Evolutionary conservation across 2,888 invertebrate genomes (phyloP), one percentile per base, ranked within the genome.

Genomic region (Enchytraeus crypticus): DNA sequence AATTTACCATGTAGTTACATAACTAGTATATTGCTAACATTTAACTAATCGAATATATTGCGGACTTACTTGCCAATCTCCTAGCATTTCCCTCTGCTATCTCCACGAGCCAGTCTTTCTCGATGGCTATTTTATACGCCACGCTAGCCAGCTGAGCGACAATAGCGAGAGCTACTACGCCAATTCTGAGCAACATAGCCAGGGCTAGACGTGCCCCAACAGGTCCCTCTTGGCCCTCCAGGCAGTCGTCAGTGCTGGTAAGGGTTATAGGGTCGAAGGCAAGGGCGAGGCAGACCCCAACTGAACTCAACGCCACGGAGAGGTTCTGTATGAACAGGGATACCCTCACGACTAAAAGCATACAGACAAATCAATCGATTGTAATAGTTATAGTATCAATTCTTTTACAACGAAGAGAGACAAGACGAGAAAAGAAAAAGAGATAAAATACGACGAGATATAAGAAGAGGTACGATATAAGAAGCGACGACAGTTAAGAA

Each of bases 31-130:
- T n/a, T n/a, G n/a, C n/a, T n/a, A n/a, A n/a, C n/a, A n/a, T n/a
- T n/a, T n/a, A n/a, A n/a, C n/a, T n/a, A n/a, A n/a, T n/a, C n/a
- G n/a, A n/a, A n/a, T n/a, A n/a, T n/a, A n/a, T n/a, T n/a, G 38
- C 38, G 11, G 21, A 27, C 73, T 66, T 68, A 80, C 81, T 71
- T 49, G 80, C 77, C 43, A 81, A 70, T 55, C 66, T 61, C 33
- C 69, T 62, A n/a, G 72, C 69, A 66, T 79, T 70, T 33, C 70
- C 72, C 2, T 53, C 63, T 4, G 64, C 66, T 3, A 81, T 71
- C 18, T 80, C 77, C 11, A 81, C 76, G 43, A 81, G 73, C 81
- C 81, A 82, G 68, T 81, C 81, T 64, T 79, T 79, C 62, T 80
- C 78, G 32, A 82, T 67, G 38, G 76, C 73, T 30, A 81, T 73